A percentile compares a stretch with the other conserved stretches of the same genome.
phyloP scores from a whole-genome alignment of 1,140 invertebrate genomes.

The Pseudomyrmex gracilis region DNA sequence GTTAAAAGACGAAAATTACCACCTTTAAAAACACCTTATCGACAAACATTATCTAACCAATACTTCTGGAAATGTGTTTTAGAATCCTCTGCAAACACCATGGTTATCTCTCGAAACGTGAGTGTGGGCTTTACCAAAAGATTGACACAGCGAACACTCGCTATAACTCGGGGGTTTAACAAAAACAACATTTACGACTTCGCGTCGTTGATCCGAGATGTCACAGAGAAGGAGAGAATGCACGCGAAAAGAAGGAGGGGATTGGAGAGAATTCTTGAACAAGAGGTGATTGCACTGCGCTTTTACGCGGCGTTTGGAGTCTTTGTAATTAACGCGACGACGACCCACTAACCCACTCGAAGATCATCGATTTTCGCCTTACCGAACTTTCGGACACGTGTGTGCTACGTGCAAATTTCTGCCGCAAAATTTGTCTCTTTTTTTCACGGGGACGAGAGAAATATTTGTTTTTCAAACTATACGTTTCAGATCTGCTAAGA shows the following conservation, averaged over 20 bases:
- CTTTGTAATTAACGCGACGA: constrained; percentile 80
- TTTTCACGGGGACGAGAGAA: background rate
- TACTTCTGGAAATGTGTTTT: background rate
- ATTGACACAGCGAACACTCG: background rate
- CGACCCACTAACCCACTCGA: constrained; percentile 82
- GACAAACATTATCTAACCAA: constrained; percentile 7
- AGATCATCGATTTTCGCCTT: constrained; percentile 75
- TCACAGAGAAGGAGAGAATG: background rate
- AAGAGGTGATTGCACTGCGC: constrained; percentile 58
- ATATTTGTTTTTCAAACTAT: background rate
- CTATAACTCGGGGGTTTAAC: too few species aligned
- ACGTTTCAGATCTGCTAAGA: background rate
- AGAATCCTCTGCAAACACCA: background rate
- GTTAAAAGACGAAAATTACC: background rate
- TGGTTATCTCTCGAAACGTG: background rate
- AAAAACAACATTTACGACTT: too few species aligned
- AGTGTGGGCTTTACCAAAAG: background rate
- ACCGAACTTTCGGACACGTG: constrained; percentile 37
- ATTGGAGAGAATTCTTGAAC: constrained; percentile 59
- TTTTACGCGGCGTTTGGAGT: constrained; percentile 70
- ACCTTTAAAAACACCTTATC: background rate
- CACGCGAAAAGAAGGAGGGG: constrained; percentile 63
- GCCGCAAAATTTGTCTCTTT: background rate
- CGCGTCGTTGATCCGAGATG: background rate
- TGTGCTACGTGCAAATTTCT: background rate